Conservation (phyloP, 2,888 invertebrate species). For the Amaurobius ferox region DNA sequence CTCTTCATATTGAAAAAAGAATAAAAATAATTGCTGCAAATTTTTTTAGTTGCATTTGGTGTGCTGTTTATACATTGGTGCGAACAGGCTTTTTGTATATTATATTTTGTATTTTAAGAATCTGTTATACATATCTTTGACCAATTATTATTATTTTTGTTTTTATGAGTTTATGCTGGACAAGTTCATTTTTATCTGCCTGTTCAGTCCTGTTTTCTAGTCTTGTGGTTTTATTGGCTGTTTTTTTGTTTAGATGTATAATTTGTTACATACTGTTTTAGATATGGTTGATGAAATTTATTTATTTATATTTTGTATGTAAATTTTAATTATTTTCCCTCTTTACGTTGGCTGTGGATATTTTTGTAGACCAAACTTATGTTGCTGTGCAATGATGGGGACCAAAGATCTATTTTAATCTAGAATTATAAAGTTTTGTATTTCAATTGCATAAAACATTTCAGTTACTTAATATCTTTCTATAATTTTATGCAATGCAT, state of each 20-base stretch:
- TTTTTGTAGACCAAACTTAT: neutral
- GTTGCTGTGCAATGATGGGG: slow-evolving; percentile 9
- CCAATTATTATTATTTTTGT: neutral
- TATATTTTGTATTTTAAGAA: neutral
- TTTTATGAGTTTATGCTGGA: neutral
- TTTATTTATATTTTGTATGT: neutral
- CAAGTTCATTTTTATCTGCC: neutral
- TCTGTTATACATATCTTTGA: neutral
- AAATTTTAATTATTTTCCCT: neutral
- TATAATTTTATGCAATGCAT: neutral
- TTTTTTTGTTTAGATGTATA: neutral
- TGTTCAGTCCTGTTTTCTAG: neutral
- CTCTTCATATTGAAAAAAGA: too few relatives aligned
- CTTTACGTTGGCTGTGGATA: neutral
- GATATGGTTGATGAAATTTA: neutral
- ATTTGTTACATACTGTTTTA: neutral
- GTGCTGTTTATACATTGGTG: neutral
- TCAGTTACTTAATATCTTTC: neutral
- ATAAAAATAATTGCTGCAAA: too few relatives aligned
- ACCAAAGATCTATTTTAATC: neutral
- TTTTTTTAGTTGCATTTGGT: neutral
- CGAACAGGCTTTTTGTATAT: neutral
- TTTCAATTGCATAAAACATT: neutral
- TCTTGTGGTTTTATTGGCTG: neutral
- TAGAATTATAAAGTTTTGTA: neutral